phyloP scores from a whole-genome alignment of 2,113 vertebrate species.

The Pseudorectes ferrugineus region DNA sequence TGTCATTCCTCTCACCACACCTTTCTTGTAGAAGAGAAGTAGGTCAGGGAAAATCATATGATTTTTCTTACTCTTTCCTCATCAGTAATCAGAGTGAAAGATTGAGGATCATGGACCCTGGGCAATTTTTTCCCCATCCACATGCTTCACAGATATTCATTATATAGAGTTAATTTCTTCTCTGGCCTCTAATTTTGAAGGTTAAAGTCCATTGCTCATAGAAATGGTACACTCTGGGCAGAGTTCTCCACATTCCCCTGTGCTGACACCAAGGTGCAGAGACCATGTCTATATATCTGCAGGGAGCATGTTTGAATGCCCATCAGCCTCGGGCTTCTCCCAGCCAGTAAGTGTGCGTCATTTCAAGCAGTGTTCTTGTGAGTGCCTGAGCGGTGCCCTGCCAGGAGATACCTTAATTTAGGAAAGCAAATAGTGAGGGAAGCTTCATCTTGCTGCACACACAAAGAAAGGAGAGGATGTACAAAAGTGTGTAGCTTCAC shows the following conservation, averaged over 20 bases:
- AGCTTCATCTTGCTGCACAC: not conserved
- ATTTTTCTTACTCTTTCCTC: not conserved
- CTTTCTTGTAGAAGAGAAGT: not conserved
- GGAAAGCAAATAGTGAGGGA: not conserved
- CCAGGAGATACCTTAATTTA: not conserved
- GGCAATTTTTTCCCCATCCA: not conserved
- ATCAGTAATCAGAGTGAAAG: not conserved
- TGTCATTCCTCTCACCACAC: not conserved
- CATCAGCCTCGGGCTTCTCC: not conserved
- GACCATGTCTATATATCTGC: rapidly evolving
- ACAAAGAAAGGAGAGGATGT: not conserved
- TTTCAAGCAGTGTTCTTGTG: not conserved
- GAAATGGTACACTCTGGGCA: not conserved
- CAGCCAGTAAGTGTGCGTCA: not conserved
- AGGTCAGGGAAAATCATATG: not conserved
- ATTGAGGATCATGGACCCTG: not conserved
- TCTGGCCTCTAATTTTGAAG: not conserved
- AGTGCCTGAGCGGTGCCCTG: not conserved
- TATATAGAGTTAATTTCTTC: not conserved
- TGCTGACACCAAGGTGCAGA: not conserved
- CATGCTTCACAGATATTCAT: not conserved
- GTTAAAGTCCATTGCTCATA: not conserved
- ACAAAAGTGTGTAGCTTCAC: not conserved
- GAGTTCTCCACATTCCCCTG: not conserved
- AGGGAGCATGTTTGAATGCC: not conserved